Evolutionary conservation across 2,797 vertebrate genomes (phyloP).

Genomic region (Darevskia nairensis): DNA sequence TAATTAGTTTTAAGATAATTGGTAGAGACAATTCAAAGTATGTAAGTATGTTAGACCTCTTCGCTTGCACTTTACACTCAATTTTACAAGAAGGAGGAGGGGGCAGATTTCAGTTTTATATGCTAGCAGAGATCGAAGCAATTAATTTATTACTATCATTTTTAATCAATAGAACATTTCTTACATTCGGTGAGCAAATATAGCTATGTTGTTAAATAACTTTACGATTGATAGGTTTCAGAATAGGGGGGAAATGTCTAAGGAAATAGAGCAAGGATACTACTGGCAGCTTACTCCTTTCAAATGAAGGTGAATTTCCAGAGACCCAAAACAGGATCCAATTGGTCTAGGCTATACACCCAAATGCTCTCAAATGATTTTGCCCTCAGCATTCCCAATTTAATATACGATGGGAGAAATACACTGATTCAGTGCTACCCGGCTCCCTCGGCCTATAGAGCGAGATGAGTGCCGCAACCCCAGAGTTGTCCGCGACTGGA

Average conservation of each 20-base stretch:
- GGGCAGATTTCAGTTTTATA: neutral
- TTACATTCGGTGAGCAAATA: neutral
- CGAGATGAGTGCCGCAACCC: too few relatives aligned
- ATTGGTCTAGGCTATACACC: neutral
- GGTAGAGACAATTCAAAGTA: slow-evolving; percentile 13
- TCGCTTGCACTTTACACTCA: neutral
- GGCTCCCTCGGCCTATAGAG: too few relatives aligned
- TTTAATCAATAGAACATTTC: neutral
- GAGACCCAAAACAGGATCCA: neutral
- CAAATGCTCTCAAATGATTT: neutral
- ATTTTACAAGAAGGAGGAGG: neutral
- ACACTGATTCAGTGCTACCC: neutral
- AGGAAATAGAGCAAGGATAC: neutral
- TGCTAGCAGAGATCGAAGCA: neutral
- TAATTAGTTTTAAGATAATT: slow-evolving; percentile 42
- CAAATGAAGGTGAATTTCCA: neutral
- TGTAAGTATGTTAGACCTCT: slow-evolving; percentile 7
- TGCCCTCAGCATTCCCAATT: neutral
- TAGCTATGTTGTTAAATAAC: neutral
- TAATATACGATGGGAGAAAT: neutral
- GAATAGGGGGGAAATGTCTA: neutral
- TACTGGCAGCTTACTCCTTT: neutral
- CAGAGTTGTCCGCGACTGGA: too few relatives aligned
- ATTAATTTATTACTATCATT: neutral
- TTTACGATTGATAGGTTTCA: neutral